A percentile compares a stretch with the other conserved stretches of the same genome.
These are phyloP conservation scores for Parthenolecanium corni DNA, from an alignment of 2,888 invertebrate species.

Conservation along the genomic window DNA sequence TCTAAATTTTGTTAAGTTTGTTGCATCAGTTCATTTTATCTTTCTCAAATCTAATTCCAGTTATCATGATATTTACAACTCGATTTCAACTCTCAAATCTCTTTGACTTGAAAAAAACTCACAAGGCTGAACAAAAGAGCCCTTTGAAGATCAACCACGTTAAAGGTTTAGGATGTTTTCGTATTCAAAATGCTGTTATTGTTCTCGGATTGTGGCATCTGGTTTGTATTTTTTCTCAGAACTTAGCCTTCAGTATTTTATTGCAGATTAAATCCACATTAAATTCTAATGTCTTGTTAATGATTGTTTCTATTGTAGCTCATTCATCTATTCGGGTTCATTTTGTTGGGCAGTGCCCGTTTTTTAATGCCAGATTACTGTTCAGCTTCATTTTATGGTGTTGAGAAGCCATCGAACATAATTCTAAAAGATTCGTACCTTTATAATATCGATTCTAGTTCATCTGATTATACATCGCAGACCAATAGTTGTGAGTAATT, in stretches of 20 bases:
- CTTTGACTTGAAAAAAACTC: too few relatives aligned
- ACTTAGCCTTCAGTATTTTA: not conserved
- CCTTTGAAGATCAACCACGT: too few relatives aligned
- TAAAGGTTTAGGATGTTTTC: constrained; percentile 14
- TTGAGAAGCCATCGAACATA: not conserved
- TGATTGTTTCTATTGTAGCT: not conserved
- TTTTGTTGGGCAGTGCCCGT: not conserved
- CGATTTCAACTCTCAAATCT: too few relatives aligned
- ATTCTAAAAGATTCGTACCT: too few relatives aligned
- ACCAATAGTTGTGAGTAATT: not conserved
- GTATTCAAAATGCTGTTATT: not conserved
- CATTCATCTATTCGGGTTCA: constrained; percentile 3
- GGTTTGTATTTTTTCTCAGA: not conserved
- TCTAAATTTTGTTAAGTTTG: too few relatives aligned
- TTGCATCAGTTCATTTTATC: too few relatives aligned
- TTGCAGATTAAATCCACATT: not conserved
- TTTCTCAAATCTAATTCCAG: too few relatives aligned
- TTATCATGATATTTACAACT: too few relatives aligned
- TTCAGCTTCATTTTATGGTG: not conserved
- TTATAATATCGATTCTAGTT: too few relatives aligned
- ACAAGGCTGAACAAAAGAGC: too few relatives aligned
- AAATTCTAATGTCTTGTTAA: not conserved
- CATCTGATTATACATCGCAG: not conserved
- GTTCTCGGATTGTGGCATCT: constrained; percentile 17
- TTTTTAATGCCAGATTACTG: constrained; percentile 11